phyloP scores from a whole-genome alignment of 1,140 invertebrate species.

The Globodera rostochiensis region DNA sequence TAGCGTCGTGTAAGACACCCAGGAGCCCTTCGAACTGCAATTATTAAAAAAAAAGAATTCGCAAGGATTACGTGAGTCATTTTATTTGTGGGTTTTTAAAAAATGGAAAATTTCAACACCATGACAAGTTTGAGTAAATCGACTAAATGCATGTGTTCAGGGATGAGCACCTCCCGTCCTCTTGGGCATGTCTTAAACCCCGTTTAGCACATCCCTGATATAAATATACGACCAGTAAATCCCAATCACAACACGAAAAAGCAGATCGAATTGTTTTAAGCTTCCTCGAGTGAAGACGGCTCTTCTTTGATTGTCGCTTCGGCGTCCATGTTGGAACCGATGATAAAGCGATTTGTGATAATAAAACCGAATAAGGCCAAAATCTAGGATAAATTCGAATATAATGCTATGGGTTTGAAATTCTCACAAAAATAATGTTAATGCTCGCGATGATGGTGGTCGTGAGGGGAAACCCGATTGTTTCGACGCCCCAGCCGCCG shows the following conservation, averaged over 20 bases:
- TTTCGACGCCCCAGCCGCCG: constrained; percentile 57
- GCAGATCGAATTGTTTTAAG: constrained; percentile 70
- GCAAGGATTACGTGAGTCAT: too few relatives aligned
- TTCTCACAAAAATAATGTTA: constrained; percentile 58
- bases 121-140: constrained; percentile 4
- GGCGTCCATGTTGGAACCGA: neutral
- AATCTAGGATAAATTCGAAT: constrained; percentile 5
- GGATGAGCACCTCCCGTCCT: too few relatives aligned
- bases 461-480: constrained; percentile 60
- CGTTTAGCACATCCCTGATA: neutral
- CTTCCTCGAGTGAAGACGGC: constrained; percentile 52
- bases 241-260: neutral
- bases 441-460: constrained; percentile 61
- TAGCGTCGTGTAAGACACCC: too few relatives aligned
- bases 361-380: constrained; percentile 23
- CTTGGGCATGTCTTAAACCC: too few relatives aligned
- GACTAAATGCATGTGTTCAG: neutral
- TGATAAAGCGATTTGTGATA: constrained; percentile 15
- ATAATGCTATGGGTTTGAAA: constrained; percentile 59
- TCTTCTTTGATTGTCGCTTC: constrained; percentile 17
- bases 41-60: too few relatives aligned
- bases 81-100: neutral
- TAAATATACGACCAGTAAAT: neutral
- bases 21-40: too few relatives aligned
- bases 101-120: neutral